phyloP scores from a whole-genome alignment of 1,140 invertebrate genomes.

The Nephila pilipes region DNA sequence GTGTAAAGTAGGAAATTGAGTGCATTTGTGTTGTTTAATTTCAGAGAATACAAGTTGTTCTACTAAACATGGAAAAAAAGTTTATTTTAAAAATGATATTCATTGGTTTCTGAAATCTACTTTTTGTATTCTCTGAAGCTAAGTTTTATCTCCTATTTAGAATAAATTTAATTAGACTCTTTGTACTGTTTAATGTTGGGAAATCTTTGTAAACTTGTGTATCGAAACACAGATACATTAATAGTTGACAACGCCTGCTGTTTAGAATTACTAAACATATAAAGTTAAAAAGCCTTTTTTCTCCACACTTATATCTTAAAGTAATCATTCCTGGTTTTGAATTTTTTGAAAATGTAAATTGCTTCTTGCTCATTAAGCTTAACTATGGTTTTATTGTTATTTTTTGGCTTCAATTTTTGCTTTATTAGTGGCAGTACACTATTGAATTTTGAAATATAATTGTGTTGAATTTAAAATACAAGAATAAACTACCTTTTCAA shows the following conservation, averaged over 20 bases:
- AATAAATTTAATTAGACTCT: constrained; percentile 9
- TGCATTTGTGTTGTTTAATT: constrained; percentile 75
- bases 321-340: constrained; percentile 67
- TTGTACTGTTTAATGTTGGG: constrained; percentile 43
- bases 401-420: constrained; percentile 73
- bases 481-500: constrained; percentile 70
- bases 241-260: constrained; percentile 23
- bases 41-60: constrained; percentile 66
- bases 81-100: constrained; percentile 32
- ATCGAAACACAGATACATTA: not conserved
- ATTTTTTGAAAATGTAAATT: constrained; percentile 74
- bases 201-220: not conserved
- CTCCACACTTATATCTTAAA: constrained; percentile 69
- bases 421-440: constrained; percentile 75
- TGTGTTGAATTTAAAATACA: constrained; percentile 76
- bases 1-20: constrained; percentile 64
- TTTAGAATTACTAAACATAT: constrained; percentile 18
- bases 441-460: constrained; percentile 74
- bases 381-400: constrained; percentile 75
- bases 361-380: constrained; percentile 71
- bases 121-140: constrained; percentile 31
- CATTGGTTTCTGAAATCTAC: constrained; percentile 16
- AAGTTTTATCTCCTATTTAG: not conserved
- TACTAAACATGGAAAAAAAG: constrained; percentile 61
- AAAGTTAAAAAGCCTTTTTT: constrained; percentile 62